Evolutionary conservation across 2,113 vertebrate genomes (phyloP), one percentile per base, ranked within the genome.

Genomic region (Thermophis baileyi): DNA sequence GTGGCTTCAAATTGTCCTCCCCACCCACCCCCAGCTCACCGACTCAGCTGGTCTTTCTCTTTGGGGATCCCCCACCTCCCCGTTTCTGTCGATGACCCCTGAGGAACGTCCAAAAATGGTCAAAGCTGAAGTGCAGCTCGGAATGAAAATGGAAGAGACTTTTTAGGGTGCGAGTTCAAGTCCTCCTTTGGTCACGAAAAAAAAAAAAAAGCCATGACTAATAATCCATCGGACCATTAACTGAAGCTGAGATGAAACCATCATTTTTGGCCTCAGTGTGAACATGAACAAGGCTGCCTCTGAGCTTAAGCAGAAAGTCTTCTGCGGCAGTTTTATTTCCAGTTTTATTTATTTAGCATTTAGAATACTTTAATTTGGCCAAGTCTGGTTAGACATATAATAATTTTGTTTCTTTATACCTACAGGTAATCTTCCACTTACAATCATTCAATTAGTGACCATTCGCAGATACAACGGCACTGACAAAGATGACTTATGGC

Each of bases 301-400:
- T 92, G 86, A 63, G 44, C 85, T 27, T 12, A 30, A 10, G 20
- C 30, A 92, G 22, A 63, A 11, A 16, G 46, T 12, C n/a, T 69
- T 4, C 9, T 16, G 16, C 51, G 22, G 1, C 24, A 22, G 25
- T 3, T 20, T 5, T 1, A 8, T 1, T 3, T 7, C 25, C 57
- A 60, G 25, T 11, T 60, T 9, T 27, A 60, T 10, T 54, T 22
- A 22, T 54, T 54, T 20, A 27, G 57, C 2, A 27, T 60, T 60
- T 10, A 11, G 57, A 60, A 22, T 54, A 54, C 6, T 22, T 54
- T 50, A 2, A 50, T 50, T 50, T 50, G 49, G 49, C 49, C 49
- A 50, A 50, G 49, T 2, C 49, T 50, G 49, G 49, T 50, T 12
- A 50, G 49, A 50, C 8, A 3, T 12, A 50, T 50, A 10, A 50